phyloP scores from a whole-genome alignment of 1,140 invertebrate species.

The Pinna nobilis region DNA sequence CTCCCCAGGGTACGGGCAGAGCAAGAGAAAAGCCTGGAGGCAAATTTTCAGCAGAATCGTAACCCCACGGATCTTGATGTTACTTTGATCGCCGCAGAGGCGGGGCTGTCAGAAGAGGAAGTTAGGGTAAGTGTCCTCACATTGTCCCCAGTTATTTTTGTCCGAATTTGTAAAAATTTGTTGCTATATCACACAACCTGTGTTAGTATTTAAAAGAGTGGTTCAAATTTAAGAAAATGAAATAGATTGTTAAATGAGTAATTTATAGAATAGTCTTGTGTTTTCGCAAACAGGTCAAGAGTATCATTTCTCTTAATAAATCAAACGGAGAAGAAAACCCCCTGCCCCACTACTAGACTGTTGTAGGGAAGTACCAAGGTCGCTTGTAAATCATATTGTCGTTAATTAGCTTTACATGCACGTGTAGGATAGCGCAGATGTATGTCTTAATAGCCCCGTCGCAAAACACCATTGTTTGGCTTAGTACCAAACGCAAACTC shows the following conservation, averaged over 20 bases:
- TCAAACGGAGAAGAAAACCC: no score
- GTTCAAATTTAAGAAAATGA: neutral
- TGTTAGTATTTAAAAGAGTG: neutral
- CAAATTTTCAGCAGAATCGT: constrained; percentile 55
- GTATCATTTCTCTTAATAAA: no score
- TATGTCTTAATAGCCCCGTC: no score
- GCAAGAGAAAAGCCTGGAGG: constrained; percentile 53
- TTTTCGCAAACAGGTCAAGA: neutral
- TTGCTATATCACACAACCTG: neutral
- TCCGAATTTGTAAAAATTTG: no score
- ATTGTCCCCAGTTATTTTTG: no score
- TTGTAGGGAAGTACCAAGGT: no score
- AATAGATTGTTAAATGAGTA: neutral
- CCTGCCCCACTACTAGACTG: no score
- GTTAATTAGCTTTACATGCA: no score
- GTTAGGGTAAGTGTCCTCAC: constrained; percentile 53
- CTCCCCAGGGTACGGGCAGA: constrained; percentile 53
- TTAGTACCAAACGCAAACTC: no score
- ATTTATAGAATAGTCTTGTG: neutral
- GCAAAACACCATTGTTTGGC: no score
- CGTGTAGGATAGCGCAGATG: no score
- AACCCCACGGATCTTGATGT: constrained; percentile 64
- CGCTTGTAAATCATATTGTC: no score
- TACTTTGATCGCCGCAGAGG: constrained; percentile 56
- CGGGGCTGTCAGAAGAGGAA: constrained; percentile 48